A percentile compares a stretch with the other conserved stretches of the same genome.
These are phyloP conservation scores for Brachionus angularis DNA, from an alignment of 1,140 invertebrate genomes.

Conservation along the genomic window DNA sequence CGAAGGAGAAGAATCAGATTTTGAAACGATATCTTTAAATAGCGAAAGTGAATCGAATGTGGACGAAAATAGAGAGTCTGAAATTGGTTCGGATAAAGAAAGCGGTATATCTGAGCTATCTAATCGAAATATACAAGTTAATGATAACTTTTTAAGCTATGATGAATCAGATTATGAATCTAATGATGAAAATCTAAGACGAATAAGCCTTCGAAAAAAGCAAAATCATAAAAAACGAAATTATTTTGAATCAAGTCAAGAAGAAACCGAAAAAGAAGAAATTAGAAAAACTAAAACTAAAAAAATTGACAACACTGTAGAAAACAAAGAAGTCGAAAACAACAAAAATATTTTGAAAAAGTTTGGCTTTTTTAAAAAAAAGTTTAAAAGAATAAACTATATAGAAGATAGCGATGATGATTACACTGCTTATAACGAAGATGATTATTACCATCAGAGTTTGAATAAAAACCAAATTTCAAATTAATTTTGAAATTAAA, in stretches of 20 bases:
- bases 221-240: conserved; percentile 14
- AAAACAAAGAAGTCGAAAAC: too few relatives aligned
- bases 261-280: conserved; percentile 9
- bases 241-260: background rate
- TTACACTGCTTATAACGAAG: conserved; percentile 37
- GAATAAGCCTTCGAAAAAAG: background rate
- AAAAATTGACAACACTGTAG: too few relatives aligned
- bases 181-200: background rate
- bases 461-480: background rate
- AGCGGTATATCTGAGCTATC: background rate
- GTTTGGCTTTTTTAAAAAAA: background rate
- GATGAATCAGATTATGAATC: conserved; percentile 3
- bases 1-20: background rate
- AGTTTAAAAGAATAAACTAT: background rate
- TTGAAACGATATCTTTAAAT: too few relatives aligned
- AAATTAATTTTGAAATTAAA: too few relatives aligned
- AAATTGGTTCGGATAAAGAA: background rate
- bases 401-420: conserved; percentile 23
- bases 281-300: background rate
- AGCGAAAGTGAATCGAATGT: too few relatives aligned
- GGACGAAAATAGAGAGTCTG: too few relatives aligned
- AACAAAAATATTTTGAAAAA: too few relatives aligned
- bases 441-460: conserved; percentile 35
- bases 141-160: conserved; percentile 1
- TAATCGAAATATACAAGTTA: background rate